Evolutionary conservation across 2,797 vertebrate species (phyloP), one percentile per base, ranked within the genome.

Genomic region (Zalophus californianus): DNA sequence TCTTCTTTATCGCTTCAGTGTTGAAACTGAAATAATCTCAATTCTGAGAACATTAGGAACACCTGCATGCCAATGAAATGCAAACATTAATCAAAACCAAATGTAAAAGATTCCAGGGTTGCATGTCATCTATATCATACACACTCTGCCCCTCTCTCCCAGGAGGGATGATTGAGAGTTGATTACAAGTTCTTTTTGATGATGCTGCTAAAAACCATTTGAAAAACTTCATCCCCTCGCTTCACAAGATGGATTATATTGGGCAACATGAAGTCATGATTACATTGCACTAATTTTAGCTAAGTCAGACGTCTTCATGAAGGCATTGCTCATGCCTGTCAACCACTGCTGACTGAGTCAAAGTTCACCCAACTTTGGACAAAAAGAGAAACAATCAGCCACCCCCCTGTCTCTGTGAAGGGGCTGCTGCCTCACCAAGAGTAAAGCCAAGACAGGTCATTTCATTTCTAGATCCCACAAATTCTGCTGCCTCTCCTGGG

Each of bases 221-320:
- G 90, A 88, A 90, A 96, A 88, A 58, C 79, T 94, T 78, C 79
- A 58, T 79, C 72, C 72, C 75, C n/a, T 96, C 77, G 77, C 64
- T 62, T 90, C 75, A 38, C 70, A 94, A 96, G 92, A 75, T 16
- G n/a, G 86, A 95, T 91, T 91, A 94, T 73, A 93, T 89, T 92
- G 96, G 86, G 91, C 35, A 95, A 90, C 86, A 72, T 94, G 86
- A 97, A 97, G 84, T 98, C 95, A 85, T 96, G 95, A 97, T 97
- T 91, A 78, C 80, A 90, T 1, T 48, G 90, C 94, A 92, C 94
- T 97, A 96, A 35, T 98, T 97, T 98, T 97, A 98, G 97, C 98
- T 58, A 97, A 97, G 92, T 97, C 97, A 98, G 92, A 72, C 88
- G 8, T 86, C 95, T 73, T 96, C 70, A 0, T 9, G 35, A 96